Evolutionary conservation across 2,113 vertebrate species (phyloP).

Genomic region (Ptilorrhoa leucosticta): DNA sequence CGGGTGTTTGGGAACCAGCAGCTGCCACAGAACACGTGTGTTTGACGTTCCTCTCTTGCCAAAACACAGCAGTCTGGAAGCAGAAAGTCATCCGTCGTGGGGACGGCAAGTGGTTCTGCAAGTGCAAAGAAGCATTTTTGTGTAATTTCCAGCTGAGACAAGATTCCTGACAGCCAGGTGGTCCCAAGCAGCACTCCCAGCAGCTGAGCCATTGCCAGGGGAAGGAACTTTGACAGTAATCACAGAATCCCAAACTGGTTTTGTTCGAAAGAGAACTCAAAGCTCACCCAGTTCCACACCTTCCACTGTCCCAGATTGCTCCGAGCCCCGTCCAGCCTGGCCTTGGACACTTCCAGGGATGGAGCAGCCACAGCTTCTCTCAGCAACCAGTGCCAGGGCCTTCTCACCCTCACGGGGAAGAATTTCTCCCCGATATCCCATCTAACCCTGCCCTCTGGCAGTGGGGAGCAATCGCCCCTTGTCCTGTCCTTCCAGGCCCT

Average conservation of each 20-base stretch:
- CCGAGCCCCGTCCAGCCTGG: accelerated
- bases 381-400: not conserved
- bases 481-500: not conserved
- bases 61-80: not conserved
- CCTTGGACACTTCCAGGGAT: not conserved
- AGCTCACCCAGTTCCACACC: not conserved
- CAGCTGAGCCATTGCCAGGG: accelerated
- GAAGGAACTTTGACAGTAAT: not conserved
- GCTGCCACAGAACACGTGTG: accelerated
- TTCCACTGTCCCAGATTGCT: not conserved
- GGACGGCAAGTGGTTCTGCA: not conserved
- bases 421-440: not conserved
- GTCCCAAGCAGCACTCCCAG: not conserved
- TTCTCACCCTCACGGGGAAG: not conserved
- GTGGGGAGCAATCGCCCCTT: not conserved
- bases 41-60: not conserved
- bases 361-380: not conserved
- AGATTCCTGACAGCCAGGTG: not conserved
- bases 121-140: not conserved
- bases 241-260: not conserved
- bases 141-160: not conserved
- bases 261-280: not conserved
- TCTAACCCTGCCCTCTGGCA: not conserved
- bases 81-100: not conserved
- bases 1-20: not conserved